phyloP scores from a whole-genome alignment of 1,140 invertebrate species.

The Drosophila tsacasi region DNA sequence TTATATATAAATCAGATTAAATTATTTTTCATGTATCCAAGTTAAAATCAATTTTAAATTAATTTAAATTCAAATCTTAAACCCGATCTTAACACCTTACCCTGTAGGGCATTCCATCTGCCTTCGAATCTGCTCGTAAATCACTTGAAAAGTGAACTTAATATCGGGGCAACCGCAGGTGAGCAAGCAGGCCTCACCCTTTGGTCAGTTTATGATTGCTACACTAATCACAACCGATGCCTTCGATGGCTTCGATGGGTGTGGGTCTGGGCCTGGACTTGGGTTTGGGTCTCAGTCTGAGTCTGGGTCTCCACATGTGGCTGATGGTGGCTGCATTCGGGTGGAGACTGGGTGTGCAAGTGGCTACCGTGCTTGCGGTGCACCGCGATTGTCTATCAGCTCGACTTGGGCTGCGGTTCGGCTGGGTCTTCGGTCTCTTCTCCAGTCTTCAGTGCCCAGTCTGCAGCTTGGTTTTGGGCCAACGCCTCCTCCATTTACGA shows the following conservation, averaged over 20 bases:
- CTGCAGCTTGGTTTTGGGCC: conserved; percentile 23
- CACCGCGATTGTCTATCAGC: conserved; percentile 52
- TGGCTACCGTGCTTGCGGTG: conserved; percentile 46
- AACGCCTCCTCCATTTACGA: conserved; percentile 31
- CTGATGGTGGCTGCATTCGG: conserved; percentile 20
- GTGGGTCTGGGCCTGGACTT: neutral
- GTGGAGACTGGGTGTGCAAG: conserved; percentile 23
- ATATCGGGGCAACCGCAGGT: conserved; percentile 52
- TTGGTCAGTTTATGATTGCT: conserved; percentile 73
- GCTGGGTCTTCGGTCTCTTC: neutral
- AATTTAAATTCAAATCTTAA: neutral
- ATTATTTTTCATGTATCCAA: too few relatives aligned
- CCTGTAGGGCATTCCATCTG: conserved; percentile 1
- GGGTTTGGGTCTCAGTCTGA: neutral
- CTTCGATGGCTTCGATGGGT: conserved; percentile 46
- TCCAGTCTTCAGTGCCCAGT: neutral
- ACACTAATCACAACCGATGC: conserved; percentile 66
- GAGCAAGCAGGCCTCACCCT: conserved; percentile 47
- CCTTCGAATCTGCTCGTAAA: conserved; percentile 43
- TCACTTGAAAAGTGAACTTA: conserved; percentile 60
- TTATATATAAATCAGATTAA: too few relatives aligned
- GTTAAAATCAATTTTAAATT: neutral
- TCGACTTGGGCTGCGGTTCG: conserved; percentile 20
- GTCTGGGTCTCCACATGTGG: conserved; percentile 13
- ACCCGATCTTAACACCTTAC: neutral